Percentiles rank a stretch among this genome's conserved stretches.
Evolutionary conservation across 2,888 invertebrate genomes (phyloP).

Genomic region (Taenaris catops): DNA sequence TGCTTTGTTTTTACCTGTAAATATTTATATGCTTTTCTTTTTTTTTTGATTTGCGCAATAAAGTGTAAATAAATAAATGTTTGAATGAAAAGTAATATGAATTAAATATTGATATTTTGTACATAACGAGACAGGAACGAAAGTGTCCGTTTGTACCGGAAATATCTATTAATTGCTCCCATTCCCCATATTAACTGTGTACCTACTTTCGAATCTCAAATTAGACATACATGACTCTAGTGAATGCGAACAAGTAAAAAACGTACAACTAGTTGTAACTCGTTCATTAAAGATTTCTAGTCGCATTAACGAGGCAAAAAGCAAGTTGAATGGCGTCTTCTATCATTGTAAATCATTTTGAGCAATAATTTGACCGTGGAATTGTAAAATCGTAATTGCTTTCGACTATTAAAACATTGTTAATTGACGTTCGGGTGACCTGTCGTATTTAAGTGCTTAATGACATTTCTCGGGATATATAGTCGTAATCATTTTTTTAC

Average conservation of each 20-base stretch:
- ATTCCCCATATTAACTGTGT: constrained; percentile 23
- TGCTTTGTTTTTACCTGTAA: too few species aligned
- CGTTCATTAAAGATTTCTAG: constrained; percentile 27
- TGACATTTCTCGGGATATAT: constrained; percentile 6
- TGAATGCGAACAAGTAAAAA: constrained; percentile 17
- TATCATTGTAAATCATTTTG: constrained; percentile 22
- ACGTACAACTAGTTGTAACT: constrained; percentile 21
- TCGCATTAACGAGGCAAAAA: constrained; percentile 22
- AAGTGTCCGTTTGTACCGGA: constrained; percentile 13
- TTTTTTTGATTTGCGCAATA: too few species aligned
- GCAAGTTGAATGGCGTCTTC: constrained; percentile 17
- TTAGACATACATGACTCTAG: constrained; percentile 25
- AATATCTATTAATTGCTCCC: constrained; percentile 19
- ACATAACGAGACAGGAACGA: too few species aligned
- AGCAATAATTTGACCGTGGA: constrained; percentile 17
- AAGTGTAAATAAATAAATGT: too few species aligned
- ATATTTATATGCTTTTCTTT: too few species aligned
- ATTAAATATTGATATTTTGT: too few species aligned
- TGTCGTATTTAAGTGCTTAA: constrained; percentile 7
- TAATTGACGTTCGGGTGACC: constrained; percentile 10
- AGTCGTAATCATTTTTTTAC: too few species aligned
- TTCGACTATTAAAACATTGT: constrained; percentile 8
- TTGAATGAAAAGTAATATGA: too few species aligned
- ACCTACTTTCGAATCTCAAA: constrained; percentile 29
- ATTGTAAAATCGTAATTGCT: constrained; percentile 11